phyloP scores from a whole-genome alignment of 2,797 vertebrate genomes.

The Enteromius mattozi region DNA sequence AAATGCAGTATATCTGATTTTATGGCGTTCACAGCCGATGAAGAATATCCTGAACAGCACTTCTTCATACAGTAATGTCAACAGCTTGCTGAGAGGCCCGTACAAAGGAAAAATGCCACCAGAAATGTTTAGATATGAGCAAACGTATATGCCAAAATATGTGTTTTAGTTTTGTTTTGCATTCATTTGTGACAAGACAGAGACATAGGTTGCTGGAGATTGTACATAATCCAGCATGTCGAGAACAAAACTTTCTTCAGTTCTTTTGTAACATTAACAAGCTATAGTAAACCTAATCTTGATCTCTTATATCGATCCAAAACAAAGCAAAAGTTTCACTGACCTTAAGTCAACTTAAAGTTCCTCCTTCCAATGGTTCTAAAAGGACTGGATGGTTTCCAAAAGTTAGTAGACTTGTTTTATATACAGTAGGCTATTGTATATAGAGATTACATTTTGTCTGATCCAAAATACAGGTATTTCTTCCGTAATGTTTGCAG shows the following conservation, averaged over 20 bases:
- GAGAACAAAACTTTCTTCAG: not conserved
- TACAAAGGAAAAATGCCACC: not conserved
- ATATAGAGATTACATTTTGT: not conserved
- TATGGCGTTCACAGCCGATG: constrained; percentile 49
- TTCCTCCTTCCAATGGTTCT: not conserved
- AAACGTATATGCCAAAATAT: constrained; percentile 3
- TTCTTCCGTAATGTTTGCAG: not conserved
- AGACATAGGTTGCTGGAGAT: not conserved
- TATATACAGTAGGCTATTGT: not conserved
- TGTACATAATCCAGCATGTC: not conserved
- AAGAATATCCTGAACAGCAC: constrained; percentile 35
- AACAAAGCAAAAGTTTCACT: not conserved
- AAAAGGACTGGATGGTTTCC: constrained; percentile 5
- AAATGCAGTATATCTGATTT: constrained; percentile 52
- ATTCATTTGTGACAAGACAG: not conserved
- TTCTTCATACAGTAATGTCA: constrained; percentile 22
- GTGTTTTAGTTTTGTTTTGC: not conserved
- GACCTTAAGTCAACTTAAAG: not conserved
- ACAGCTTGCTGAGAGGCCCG: not conserved
- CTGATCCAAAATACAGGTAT: not conserved
- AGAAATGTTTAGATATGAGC: constrained; percentile 28
- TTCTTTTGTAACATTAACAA: constrained; percentile 5
- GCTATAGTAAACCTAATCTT: not conserved
- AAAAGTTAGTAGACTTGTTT: not conserved
- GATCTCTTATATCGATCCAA: not conserved